A percentile compares a stretch with the other conserved stretches of the same genome.
Conservation (phyloP, 2,888 invertebrate genomes). For the Aquatica leii region DNA sequence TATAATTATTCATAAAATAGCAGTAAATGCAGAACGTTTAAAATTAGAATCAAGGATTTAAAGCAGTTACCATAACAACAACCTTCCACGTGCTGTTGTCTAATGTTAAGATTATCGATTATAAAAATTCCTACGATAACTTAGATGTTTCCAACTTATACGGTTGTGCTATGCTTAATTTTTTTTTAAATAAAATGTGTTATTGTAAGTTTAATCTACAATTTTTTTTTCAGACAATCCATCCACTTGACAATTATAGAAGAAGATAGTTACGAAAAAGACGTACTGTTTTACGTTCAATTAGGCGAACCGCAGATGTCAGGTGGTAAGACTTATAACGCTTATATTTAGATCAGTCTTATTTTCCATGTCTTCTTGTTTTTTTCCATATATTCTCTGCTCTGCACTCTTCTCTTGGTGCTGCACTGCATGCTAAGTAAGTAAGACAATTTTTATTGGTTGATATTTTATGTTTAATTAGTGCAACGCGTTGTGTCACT, state of each 20-base stretch:
- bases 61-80: too few species aligned
- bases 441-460: conserved; percentile 46
- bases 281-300: conserved; percentile 91
- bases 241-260: conserved; percentile 90
- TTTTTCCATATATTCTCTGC: conserved; percentile 43
- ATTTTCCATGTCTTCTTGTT: conserved; percentile 43
- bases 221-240: conserved; percentile 78
- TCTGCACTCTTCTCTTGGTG: conserved; percentile 53
- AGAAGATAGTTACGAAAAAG: conserved; percentile 98
- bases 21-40: too few species aligned
- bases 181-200: too few species aligned
- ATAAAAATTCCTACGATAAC: too few species aligned
- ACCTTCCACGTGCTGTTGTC: too few species aligned
- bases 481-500: conserved; percentile 14
- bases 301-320: conserved; percentile 88
- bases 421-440: conserved; percentile 60
- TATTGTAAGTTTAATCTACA: too few species aligned
- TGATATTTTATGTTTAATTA: conserved; percentile 21
- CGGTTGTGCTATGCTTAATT: too few species aligned
- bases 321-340: conserved; percentile 73
- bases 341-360: conserved; percentile 37
- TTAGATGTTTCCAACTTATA: too few species aligned
- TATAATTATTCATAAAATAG: too few species aligned
- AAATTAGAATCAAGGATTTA: too few species aligned
- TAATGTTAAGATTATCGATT: too few species aligned